Evolutionary conservation across 1,140 invertebrate species (phyloP).

Genomic region (Bursaphelenchus mucronatus): DNA sequence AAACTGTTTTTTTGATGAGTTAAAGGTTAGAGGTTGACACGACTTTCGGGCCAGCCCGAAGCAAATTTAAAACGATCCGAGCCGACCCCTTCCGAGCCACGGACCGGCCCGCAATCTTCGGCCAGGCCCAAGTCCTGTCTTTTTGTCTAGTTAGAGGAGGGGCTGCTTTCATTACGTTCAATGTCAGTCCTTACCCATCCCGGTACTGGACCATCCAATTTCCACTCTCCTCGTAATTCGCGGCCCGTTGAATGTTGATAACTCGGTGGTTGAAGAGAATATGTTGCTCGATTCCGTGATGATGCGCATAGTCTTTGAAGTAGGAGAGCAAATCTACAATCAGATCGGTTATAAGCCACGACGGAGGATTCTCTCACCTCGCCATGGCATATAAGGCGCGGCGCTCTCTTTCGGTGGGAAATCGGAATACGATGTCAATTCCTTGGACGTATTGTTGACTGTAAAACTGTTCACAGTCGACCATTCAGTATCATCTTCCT

Average conservation of each 20-base stretch:
- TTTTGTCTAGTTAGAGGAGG: neutral
- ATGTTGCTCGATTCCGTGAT: conserved; percentile 59
- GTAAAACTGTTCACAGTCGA: conserved; percentile 61
- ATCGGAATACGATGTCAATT: conserved; percentile 64
- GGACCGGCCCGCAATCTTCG: neutral
- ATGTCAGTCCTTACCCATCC: conserved; percentile 32
- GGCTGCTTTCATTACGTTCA: neutral
- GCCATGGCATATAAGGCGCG: conserved; percentile 63
- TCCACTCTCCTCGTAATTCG: conserved; percentile 36
- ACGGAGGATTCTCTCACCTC: neutral
- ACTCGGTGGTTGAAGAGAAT: conserved; percentile 60
- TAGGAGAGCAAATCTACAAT: conserved; percentile 35
- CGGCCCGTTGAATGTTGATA: conserved; percentile 26
- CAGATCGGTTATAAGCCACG: neutral
- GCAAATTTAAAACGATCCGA: too few relatives aligned
- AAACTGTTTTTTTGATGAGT: neutral
- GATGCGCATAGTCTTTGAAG: conserved; percentile 54
- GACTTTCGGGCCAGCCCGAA: neutral
- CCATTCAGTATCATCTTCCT: neutral
- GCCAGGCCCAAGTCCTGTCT: neutral
- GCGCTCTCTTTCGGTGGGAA: conserved; percentile 62
- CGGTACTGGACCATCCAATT: conserved; percentile 33
- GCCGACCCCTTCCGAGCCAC: neutral
- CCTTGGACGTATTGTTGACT: conserved; percentile 64
- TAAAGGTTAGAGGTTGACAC: neutral